Base-by-base conservation (phyloP, 2,797 vertebrate species). In the Anguilla pacifica region DNA sequence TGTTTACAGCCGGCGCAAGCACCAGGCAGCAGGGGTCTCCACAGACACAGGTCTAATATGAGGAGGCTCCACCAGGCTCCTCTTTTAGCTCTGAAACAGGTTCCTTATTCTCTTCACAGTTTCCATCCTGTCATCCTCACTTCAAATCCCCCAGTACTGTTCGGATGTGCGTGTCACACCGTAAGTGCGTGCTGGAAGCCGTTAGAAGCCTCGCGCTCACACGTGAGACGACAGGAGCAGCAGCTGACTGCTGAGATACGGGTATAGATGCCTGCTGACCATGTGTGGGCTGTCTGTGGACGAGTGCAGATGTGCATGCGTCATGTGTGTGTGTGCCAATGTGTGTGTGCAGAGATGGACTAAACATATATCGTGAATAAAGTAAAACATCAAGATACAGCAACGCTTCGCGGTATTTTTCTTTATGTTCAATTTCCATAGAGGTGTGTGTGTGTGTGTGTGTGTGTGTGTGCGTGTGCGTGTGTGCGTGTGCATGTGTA, bases 401-500 rank as follows among this genome's bases (percentile, higher is more conserved):
- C 55, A 57, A 3, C 11, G 19, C 17, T 17, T 17, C 15, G 25
- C 4, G 3, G 59, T 17, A 61, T 1, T 17, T 22, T 17, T 61
- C 59, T 61, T 4, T 61, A 61, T 61, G 6, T 61, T 61, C 22
- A 61, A 22, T 61, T 61, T 61, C 59, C 15, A 17, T 61, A 22
- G 59, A 17, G 3, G 59, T 61, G 22, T 22, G 43, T n/a, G 79
- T 70, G 22, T 67, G 39, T 85, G 43, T 86, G 51, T 84, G 51
- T 87, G 64, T 84, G 67, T 85, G 64, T 39, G 67, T 77, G 67
- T 64, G 86, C 67, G 83, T 43, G 57, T 57, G 28, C 86, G 49
- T 83, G 88, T 88, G 85, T 89, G 90, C 89, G 89, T 90, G 92
- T 92, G 92, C 90, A 46, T 15, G 25, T 61, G 22, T 57, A 90